Conservation (phyloP, 1,140 invertebrate genomes). For the Ips typographus region DNA sequence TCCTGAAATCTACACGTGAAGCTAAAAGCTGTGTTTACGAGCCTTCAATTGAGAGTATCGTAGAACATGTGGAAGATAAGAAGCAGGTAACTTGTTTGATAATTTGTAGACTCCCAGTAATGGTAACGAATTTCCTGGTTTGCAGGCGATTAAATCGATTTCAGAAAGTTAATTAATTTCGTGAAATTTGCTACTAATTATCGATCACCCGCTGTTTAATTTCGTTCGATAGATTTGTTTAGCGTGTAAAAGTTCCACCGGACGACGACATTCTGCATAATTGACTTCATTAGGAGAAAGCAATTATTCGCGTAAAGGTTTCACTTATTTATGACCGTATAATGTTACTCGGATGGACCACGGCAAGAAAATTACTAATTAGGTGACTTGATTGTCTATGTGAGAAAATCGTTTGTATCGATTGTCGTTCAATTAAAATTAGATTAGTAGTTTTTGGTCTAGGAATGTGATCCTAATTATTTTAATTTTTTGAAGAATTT, state of each 20-base stretch:
- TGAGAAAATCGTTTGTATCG: no score
- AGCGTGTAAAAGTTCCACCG: conserved; percentile 3
- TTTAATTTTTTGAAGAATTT: no score
- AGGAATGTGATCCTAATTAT: no score
- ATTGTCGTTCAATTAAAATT: no score
- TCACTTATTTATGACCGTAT: no score
- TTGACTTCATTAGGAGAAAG: not conserved
- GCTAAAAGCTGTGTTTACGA: conserved; percentile 8
- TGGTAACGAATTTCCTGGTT: no score
- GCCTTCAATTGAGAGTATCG: conserved; percentile 12
- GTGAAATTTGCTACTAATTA: not conserved
- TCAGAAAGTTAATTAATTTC: conserved; percentile 1
- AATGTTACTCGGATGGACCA: not conserved
- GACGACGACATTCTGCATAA: not conserved
- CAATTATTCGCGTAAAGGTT: not conserved
- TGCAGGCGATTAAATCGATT: not conserved
- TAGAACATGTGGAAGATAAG: conserved; percentile 5
- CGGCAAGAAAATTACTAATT: not conserved
- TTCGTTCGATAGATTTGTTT: not conserved
- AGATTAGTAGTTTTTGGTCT: no score
- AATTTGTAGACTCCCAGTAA: not conserved
- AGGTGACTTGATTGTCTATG: no score
- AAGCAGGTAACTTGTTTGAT: not conserved
- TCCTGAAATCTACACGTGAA: not conserved
- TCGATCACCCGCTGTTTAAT: conserved; percentile 3